Evolutionary conservation across 2,113 vertebrate species (phyloP), one percentile per base, ranked within the genome.

Genomic region (Sebastes fasciatus): DNA sequence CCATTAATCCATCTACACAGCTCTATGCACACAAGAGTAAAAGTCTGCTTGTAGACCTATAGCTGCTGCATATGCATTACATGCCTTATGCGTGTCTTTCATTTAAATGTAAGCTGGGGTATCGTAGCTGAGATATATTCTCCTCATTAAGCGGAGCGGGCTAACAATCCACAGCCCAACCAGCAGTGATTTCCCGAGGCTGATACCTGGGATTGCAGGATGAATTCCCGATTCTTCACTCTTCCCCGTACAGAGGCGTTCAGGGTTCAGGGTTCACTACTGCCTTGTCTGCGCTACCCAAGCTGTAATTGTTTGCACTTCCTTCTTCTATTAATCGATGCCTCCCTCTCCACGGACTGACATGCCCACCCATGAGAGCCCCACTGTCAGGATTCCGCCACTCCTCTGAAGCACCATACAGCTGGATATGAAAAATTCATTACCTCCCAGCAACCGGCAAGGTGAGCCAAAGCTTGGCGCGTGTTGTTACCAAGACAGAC

Each of bases 401-500:
- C 82, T 88, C 66, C 64, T 74, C 77, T 79, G 60, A 54, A 82
- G 86, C 43, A 81, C 76, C 73, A 52, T 55, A 86, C 58, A 34
- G 66, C 11, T 68, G 46, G 23, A 86, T 71, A 91, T 89, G 76
- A 91, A 91, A 90, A 82, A 90, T 91, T 77, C 69, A 93, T 91
- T 68, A 82, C 81, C 42, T 52, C 60, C 76, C 85, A 76, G 78
- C 77, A 93, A 90, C 67, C 69, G 40, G 68, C 70, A 68, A 91
- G 78, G 81, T 73, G 72, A 88, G 49, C 60, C 46, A 58, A 26
- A 34, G 34, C 34, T 34, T 66, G 78, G 55, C 16, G 57, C 0
- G 13, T 77, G 85, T 60, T 72, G 66, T 75, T 84, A 69, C 69
- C 21, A 75, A 23, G 77, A 71, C 63, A 75, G 23, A 75, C 12